These are phyloP conservation scores for Spongilla lacustris DNA, from an alignment of 37 sponge, comb jelly and placozoan genomes.

Conservation along the genomic window DNA sequence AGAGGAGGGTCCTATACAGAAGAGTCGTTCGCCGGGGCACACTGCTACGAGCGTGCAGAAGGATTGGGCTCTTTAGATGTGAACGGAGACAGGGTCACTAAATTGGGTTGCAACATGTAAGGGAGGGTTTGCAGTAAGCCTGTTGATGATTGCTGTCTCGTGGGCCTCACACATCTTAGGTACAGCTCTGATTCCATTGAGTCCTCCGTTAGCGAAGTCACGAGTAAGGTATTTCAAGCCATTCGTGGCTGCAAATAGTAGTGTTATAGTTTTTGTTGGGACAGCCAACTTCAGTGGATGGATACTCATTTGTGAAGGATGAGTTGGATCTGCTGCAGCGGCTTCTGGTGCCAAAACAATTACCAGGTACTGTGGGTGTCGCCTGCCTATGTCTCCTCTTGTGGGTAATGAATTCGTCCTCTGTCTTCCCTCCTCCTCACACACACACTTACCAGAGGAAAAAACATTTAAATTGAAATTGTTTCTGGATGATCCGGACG, in stretches of 20 bases:
- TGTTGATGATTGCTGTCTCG: too few species aligned
- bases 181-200: too few species aligned
- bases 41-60: constrained; percentile 22
- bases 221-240: too few species aligned
- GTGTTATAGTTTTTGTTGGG: background rate
- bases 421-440: too few species aligned
- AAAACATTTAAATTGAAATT: constrained; percentile 47
- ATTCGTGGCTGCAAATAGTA: too few species aligned
- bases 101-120: constrained; percentile 72
- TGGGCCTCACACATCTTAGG: too few species aligned
- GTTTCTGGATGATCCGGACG: constrained; percentile 40
- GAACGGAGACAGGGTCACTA: constrained; percentile 53
- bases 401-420: too few species aligned
- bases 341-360: constrained; percentile 27
- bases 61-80: constrained; percentile 48
- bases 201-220: too few species aligned
- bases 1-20: constrained; percentile 23
- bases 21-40: constrained; percentile 21
- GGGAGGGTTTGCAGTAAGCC: too few species aligned
- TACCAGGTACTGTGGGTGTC: too few species aligned
- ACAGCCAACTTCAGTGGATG: background rate
- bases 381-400: too few species aligned
- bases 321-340: constrained; percentile 46
- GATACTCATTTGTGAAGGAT: constrained; percentile 7
- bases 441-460: background rate